Conservation (phyloP, 2,113 vertebrate genomes). For the Nyctibius bracteatus region DNA sequence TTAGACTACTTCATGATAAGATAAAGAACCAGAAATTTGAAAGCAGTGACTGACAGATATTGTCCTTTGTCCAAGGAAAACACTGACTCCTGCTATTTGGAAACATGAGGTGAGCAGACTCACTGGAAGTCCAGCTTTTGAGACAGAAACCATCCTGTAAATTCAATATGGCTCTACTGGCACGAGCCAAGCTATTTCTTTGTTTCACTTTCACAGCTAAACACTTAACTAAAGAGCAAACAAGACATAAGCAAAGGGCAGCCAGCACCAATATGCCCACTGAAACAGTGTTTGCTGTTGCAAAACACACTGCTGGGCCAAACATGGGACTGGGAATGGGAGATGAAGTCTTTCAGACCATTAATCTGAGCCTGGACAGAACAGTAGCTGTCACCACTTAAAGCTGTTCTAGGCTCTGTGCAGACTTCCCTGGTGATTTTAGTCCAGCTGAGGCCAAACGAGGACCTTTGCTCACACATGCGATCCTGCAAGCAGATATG, state of each 20-base stretch:
- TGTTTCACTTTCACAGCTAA: neutral
- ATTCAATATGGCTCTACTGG: neutral
- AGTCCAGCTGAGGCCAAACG: neutral
- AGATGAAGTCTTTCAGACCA: neutral
- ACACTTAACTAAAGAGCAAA: neutral
- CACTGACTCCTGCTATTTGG: neutral
- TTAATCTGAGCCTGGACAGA: neutral
- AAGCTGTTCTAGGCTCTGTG: neutral
- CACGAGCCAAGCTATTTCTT: neutral
- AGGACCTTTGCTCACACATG: neutral
- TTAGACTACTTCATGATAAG: neutral
- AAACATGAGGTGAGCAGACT: neutral
- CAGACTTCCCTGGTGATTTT: neutral
- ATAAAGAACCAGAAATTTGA: constrained; percentile 25
- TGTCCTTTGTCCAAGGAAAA: constrained; percentile 40
- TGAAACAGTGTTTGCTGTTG: neutral
- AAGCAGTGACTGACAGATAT: neutral
- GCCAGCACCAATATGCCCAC: neutral
- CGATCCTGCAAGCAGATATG: neutral
- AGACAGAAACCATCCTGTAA: neutral
- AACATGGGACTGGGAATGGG: neutral
- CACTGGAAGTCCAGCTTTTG: neutral
- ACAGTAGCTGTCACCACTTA: neutral
- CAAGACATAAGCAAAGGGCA: neutral
- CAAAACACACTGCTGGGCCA: neutral